phyloP scores from a whole-genome alignment of 2,888 invertebrate genomes.

The Tipula helvola region DNA sequence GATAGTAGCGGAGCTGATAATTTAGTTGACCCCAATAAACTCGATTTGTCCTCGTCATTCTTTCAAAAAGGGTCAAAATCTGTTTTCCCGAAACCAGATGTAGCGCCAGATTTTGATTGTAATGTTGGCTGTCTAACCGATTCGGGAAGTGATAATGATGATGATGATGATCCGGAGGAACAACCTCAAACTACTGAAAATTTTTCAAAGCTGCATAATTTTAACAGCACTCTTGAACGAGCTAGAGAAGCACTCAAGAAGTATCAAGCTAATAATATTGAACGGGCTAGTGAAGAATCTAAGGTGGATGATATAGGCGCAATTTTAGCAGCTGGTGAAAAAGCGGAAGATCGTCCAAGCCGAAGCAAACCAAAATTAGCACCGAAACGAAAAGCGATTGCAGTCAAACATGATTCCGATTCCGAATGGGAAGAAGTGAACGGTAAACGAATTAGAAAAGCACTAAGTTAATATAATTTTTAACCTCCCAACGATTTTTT shows the following conservation, averaged over 20 bases:
- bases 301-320: conserved; percentile 44
- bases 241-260: conserved; percentile 42
- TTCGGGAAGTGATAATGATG: conserved; percentile 22
- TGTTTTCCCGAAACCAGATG: conserved; percentile 18
- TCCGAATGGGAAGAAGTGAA: conserved; percentile 66
- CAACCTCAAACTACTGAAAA: conserved; percentile 21
- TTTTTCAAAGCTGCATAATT: conserved; percentile 43
- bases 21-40: conserved; percentile 39
- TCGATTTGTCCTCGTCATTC: conserved; percentile 43
- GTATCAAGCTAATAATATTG: conserved; percentile 31
- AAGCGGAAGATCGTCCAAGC: conserved; percentile 25
- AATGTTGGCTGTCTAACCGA: conserved; percentile 30
- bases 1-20: conserved; percentile 41
- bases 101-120: conserved; percentile 28
- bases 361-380: conserved; percentile 22
- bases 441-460: conserved; percentile 36
- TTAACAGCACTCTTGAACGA: conserved; percentile 43
- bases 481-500: background rate
- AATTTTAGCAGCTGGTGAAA: conserved; percentile 54
- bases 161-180: conserved; percentile 19
- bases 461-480: background rate
- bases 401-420: conserved; percentile 42
- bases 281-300: conserved; percentile 20
- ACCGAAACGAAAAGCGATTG: conserved; percentile 24
- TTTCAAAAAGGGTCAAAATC: conserved; percentile 27